Base-by-base conservation (phyloP, 2,113 vertebrate genomes). In the Oreochromis niloticus region DNA sequence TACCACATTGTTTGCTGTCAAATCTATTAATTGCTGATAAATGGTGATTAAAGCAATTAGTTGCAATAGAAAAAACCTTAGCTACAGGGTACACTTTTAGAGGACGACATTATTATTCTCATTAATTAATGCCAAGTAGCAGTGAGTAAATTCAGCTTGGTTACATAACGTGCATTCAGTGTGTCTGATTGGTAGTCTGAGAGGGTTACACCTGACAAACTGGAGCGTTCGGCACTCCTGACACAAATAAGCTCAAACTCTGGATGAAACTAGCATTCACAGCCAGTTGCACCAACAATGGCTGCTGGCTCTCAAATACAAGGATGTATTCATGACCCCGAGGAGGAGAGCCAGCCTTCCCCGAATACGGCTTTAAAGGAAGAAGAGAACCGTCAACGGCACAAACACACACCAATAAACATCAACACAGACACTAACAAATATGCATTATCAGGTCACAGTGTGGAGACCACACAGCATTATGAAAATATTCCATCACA, bases 321-420 rank as follows among this genome's bases (percentile, higher is more conserved):
- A 94, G 92, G 93, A 86, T 68, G 92, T 82, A 96, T 96, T 97
- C 93, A 96, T 95, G 94, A 92, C 89, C 89, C 73, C n/a, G 11
- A 88, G 91, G 87, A 91, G 63, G 84, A 88, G 57, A 93, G 93
- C 91, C 95, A 94, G 92, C 75, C 89, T 92, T 88, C 48, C 48
- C 87, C 91, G 80, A 95, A 94, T 91, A 87, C 93, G 82, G 80
- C 94, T 88, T 93, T 75, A 93, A 88, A 94, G 84, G 88, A 66
- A 66, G 41, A 80, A 88, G 80, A 75, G 41, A 71, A 88, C 56
- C 54, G 59, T 91, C 41, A 89, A 85, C 17, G 22, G 11, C 55
- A 22, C 75, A 81, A 46, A 57, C 52, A 52, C 59, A 43, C 56
- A 87, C 82, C 54, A 81, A 80, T 61, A 55, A 85, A 43, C 82